Evolutionary conservation across 2,797 vertebrate species (phyloP).

Genomic region (Amazonetta brasiliensis): DNA sequence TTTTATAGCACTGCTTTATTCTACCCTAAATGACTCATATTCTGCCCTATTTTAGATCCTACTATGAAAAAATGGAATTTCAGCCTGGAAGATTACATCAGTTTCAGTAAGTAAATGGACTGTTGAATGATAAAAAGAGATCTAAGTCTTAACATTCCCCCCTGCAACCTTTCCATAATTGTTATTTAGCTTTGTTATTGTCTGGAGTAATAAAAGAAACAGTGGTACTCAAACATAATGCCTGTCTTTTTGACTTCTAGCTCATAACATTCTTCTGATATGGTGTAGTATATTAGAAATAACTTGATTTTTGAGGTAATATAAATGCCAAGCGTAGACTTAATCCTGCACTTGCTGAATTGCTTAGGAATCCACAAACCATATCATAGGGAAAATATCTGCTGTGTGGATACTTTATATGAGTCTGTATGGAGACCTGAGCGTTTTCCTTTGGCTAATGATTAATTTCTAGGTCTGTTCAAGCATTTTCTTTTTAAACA

Average conservation of each 20-base stretch:
- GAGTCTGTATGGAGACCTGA: background rate
- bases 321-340: background rate
- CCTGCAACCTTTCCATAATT: background rate
- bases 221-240: background rate
- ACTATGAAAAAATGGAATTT: slow-evolving; percentile 93
- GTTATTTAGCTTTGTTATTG: background rate
- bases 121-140: background rate
- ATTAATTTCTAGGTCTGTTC: background rate
- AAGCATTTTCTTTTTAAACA: background rate
- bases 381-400: background rate
- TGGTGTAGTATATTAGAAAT: background rate
- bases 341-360: background rate
- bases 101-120: slow-evolving; percentile 85
- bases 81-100: slow-evolving; percentile 85
- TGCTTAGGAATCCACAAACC: background rate
- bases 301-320: background rate
- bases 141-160: background rate
- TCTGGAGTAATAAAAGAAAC: background rate
- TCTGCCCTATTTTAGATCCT: slow-evolving; percentile 84
- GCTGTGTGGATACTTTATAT: background rate
- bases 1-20: background rate
- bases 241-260: background rate
- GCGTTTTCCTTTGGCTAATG: background rate
- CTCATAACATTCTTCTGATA: background rate
- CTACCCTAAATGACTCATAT: background rate